A percentile compares a stretch with the other conserved stretches of the same genome.
Evolutionary conservation across 2,113 vertebrate genomes (phyloP).

Genomic region (Chloropsis cyanopogon): DNA sequence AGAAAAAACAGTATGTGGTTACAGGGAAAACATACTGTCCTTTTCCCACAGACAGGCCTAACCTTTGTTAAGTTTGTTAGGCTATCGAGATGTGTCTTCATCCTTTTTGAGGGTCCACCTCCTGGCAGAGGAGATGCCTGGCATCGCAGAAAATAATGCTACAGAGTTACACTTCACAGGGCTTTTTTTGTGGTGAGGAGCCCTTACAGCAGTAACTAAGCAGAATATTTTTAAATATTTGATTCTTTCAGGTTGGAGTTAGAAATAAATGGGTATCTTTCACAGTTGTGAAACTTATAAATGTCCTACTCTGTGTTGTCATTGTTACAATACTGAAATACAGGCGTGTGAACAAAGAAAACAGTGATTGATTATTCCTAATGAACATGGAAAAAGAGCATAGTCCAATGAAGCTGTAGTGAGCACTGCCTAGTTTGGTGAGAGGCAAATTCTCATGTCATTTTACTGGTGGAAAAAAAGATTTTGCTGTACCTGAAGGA

Average conservation of each 20-base stretch:
- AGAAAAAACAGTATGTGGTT: not conserved
- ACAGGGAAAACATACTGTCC: rapidly evolving
- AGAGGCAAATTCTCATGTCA: not conserved
- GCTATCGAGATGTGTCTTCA: not conserved
- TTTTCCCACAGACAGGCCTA: not conserved
- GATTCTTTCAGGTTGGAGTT: not conserved
- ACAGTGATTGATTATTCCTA: not conserved
- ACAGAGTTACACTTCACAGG: not conserved
- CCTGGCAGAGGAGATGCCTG: not conserved
- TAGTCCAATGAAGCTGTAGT: not conserved
- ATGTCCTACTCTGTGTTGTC: not conserved
- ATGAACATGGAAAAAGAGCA: not conserved
- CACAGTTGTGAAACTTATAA: not conserved
- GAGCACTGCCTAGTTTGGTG: not conserved
- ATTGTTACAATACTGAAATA: not conserved
- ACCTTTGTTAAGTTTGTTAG: not conserved
- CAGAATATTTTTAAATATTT: not conserved
- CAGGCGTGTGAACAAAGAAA: not conserved
- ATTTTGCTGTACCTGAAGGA: not conserved
- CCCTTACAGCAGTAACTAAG: not conserved
- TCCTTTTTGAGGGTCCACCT: not conserved
- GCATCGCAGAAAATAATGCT: not conserved
- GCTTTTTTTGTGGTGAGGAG: not conserved
- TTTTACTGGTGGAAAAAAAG: not conserved
- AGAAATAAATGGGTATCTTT: not conserved